Base-by-base conservation (phyloP, 2,113 vertebrate genomes). In the Phylloscopus whistleri region DNA sequence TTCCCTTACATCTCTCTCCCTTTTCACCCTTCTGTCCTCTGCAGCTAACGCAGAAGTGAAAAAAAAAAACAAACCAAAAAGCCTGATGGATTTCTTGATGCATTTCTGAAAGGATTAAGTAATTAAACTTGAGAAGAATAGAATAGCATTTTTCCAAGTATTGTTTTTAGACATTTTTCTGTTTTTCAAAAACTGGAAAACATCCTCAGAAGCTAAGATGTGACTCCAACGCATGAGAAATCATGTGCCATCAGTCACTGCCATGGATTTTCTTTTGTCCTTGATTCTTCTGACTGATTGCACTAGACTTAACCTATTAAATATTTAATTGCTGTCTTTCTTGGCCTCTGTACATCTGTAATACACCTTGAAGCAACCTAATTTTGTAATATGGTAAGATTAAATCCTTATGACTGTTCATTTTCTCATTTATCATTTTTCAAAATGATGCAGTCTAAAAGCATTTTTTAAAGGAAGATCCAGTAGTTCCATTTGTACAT, bases 271-370 rank as follows among this genome's bases (percentile, higher is more conserved):
- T 90, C 94, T 96, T 78, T 85, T 85, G 77, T 92, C 89, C 97
- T 97, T 97, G 96, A 97, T 98, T 98, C 86, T 97, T 93, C 87
- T 95, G 93, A 84, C 77, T 93, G 97, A 97, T 96, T 82, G 84
- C 64, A 94, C 95, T 87, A 97, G 92, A 97, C 95, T 97, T 97
- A 96, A 93, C 88, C 93, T 97, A 97, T 98, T 97, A 98, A 98
- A 98, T 98, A 98, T 98, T 98, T 98, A 98, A 97, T 89, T 93
- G 73, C 79, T 93, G 78, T 97, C 97, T 98, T 98, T 97, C 95
- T 97, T 98, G 97, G 94, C 96, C 97, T 88, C 92, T 94, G 92
- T 91, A 86, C 31, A 56, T 96, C 95, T 93, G 82, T 97, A 98
- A 97, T 94, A 97, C 96, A 97, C 95, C 93, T 97, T 97, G 96